Evolutionary conservation across 2,888 invertebrate species (phyloP).

Genomic region (Meloe dianella): DNA sequence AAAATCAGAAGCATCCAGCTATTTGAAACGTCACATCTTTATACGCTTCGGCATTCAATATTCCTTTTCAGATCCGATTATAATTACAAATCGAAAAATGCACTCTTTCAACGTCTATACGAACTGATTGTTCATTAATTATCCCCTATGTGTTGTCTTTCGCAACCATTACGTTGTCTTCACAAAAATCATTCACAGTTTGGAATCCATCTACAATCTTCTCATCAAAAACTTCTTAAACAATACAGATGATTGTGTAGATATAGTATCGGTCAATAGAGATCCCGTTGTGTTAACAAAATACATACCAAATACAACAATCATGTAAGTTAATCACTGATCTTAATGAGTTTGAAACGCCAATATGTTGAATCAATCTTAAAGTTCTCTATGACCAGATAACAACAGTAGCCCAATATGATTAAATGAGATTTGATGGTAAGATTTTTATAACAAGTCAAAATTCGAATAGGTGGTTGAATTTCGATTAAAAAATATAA

Average conservation of each 20-base stretch:
- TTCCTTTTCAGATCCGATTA: constrained; percentile 37
- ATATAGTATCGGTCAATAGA: not conserved
- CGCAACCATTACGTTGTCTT: not conserved
- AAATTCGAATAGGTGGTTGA: constrained; percentile 40
- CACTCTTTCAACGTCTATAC: not conserved
- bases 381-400: constrained; percentile 42
- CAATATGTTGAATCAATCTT: constrained; percentile 49
- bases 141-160: not conserved
- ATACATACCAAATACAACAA: constrained; percentile 39
- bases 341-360: constrained; percentile 50
- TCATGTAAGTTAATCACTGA: constrained; percentile 48
- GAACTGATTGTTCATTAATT: not conserved
- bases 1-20: constrained; percentile 48
- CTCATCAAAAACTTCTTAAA: not conserved
- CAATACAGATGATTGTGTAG: not conserved
- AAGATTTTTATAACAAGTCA: constrained; percentile 42
- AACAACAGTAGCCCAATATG: constrained; percentile 47
- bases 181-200: not conserved
- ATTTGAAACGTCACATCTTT: constrained; percentile 47
- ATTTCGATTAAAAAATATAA: constrained; percentile 52
- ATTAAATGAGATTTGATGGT: constrained; percentile 46
- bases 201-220: not conserved
- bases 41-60: constrained; percentile 41
- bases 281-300: constrained; percentile 26
- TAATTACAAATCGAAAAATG: constrained; percentile 33